These are phyloP conservation scores for Etheostoma perlongum DNA, from an alignment of 2,797 vertebrate genomes.

Conservation along the genomic window DNA sequence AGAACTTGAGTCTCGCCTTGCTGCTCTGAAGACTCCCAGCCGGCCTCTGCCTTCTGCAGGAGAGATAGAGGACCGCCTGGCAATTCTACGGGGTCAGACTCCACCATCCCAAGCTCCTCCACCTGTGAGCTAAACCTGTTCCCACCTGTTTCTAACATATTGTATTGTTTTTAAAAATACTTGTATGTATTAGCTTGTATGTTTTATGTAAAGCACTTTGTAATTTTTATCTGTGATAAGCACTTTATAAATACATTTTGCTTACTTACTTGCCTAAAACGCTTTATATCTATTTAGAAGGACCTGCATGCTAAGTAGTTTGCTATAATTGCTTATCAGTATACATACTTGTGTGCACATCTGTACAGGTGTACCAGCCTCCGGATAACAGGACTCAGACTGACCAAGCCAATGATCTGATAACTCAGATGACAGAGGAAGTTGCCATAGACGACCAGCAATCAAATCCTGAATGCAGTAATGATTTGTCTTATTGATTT, in stretches of 20 bases:
- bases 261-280: no score
- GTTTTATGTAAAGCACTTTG: no score
- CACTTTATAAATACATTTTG: no score
- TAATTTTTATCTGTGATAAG: no score
- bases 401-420: slow-evolving; percentile 90
- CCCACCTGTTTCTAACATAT: slow-evolving; percentile 3
- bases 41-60: slow-evolving; percentile 84
- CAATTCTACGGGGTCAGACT: slow-evolving; percentile 86
- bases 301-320: background rate
- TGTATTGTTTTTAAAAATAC: background rate
- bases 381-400: slow-evolving; percentile 88
- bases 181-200: no score
- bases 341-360: slow-evolving; percentile 37
- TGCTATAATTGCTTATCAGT: slow-evolving; percentile 8
- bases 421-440: slow-evolving; percentile 92
- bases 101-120: slow-evolving; percentile 83
- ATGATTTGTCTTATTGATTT: slow-evolving; percentile 19
- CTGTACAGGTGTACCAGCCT: slow-evolving; percentile 86
- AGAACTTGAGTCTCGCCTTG: slow-evolving; percentile 93
- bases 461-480: slow-evolving; percentile 77
- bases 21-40: slow-evolving; percentile 86
- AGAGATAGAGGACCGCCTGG: slow-evolving; percentile 93
- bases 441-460: slow-evolving; percentile 89
- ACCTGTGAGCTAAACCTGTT: slow-evolving; percentile 79
- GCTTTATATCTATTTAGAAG: background rate